These are phyloP conservation scores for Hoplodrina ambigua DNA, from an alignment of 2,888 invertebrate species.

Conservation along the genomic window DNA sequence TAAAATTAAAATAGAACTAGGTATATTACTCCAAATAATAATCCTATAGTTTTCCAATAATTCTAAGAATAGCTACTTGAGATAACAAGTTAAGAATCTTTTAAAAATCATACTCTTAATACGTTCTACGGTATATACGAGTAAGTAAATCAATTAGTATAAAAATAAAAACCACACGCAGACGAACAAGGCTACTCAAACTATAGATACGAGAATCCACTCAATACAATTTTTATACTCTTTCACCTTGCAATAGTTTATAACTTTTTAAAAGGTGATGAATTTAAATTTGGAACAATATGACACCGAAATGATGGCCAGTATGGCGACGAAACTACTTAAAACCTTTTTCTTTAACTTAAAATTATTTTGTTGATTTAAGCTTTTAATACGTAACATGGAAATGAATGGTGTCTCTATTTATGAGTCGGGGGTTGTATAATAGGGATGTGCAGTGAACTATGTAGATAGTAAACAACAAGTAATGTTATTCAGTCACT, in stretches of 20 bases:
- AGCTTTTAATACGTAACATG: too few relatives aligned
- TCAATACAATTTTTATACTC: too few relatives aligned
- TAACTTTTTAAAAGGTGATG: too few relatives aligned
- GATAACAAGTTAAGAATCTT: too few relatives aligned
- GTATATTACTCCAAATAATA: neutral
- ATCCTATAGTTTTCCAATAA: neutral
- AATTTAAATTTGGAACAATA: too few relatives aligned
- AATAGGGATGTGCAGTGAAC: conserved; percentile 12
- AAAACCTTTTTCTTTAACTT: too few relatives aligned
- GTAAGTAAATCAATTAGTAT: neutral
- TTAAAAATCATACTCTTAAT: too few relatives aligned
- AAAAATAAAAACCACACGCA: neutral
- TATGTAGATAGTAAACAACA: conserved; percentile 39
- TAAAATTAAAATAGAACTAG: neutral
- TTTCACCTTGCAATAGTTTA: too few relatives aligned
- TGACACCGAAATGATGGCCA: too few relatives aligned
- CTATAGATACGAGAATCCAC: too few relatives aligned
- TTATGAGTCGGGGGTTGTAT: neutral
- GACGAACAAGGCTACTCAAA: neutral
- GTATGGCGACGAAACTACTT: too few relatives aligned
- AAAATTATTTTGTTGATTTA: too few relatives aligned
- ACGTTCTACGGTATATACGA: neutral
- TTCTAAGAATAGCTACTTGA: neutral
- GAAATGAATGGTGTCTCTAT: neutral
- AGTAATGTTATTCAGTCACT: conserved; percentile 52